A percentile compares a stretch with the other conserved stretches of the same genome.
phyloP scores from a whole-genome alignment of 2,797 vertebrate genomes.

The Periophthalmus magnuspinnatus region DNA sequence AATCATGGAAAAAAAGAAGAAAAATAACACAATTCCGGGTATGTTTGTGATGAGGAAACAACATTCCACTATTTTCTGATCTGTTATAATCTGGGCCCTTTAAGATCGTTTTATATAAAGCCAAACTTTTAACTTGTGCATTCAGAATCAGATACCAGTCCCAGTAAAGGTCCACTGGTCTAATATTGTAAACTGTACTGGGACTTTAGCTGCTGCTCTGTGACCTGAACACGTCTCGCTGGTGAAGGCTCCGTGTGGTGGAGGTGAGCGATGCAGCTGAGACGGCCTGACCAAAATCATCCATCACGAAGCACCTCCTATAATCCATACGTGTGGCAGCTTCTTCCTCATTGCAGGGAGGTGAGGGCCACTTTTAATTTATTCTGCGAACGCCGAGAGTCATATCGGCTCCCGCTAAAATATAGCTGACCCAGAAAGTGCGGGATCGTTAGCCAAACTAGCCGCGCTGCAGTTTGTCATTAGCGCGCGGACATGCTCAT shows the following conservation, averaged over 20 bases:
- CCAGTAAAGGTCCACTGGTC: constrained; percentile 4
- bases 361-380: constrained; percentile 19
- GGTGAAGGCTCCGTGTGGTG: constrained; percentile 10
- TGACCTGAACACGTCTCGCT: constrained; percentile 51
- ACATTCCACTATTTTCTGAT: too few relatives aligned
- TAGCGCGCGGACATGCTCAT: not conserved
- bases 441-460: constrained; percentile 1
- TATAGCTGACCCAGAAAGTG: constrained; percentile 18
- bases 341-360: constrained; percentile 19
- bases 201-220: constrained; percentile 30
- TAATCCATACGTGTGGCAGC: constrained; percentile 25
- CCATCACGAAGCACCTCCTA: constrained; percentile 33
- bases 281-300: constrained; percentile 23
- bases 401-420: not conserved
- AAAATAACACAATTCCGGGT: too few relatives aligned
- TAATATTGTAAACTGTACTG: constrained; percentile 22
- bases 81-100: too few relatives aligned
- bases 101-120: too few relatives aligned
- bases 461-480: constrained; percentile 2
- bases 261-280: constrained; percentile 34
- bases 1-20: too few relatives aligned
- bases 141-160: too few relatives aligned
- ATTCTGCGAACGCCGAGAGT: constrained; percentile 1
- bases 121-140: not conserved
- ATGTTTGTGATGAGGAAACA: too few relatives aligned